Evolutionary conservation across 1,140 invertebrate genomes (phyloP).

Genomic region (Temnothorax curvispinosus): DNA sequence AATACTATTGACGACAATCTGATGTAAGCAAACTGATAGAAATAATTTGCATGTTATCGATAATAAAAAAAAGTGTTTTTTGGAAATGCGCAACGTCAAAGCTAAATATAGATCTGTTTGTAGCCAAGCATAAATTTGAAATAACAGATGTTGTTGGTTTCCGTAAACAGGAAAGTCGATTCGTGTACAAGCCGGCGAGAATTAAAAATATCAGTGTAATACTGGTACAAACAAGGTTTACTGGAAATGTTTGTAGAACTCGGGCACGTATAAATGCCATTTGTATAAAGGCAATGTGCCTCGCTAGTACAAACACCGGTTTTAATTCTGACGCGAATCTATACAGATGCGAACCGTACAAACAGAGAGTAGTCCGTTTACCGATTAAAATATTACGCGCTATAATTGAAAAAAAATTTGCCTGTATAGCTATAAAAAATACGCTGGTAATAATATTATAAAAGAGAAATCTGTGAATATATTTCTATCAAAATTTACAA

Average conservation of each 20-base stretch:
- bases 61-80: constrained; percentile 41
- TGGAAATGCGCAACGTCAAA: constrained; percentile 34
- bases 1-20: constrained; percentile 19
- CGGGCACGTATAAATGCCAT: constrained; percentile 52
- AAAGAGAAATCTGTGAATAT: background rate
- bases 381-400: constrained; percentile 54
- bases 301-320: constrained; percentile 45
- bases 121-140: constrained; percentile 51
- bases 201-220: constrained; percentile 62
- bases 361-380: constrained; percentile 27
- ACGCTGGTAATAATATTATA: background rate
- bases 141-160: constrained; percentile 56
- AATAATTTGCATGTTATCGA: constrained; percentile 5
- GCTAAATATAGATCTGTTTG: constrained; percentile 43
- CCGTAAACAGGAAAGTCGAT: constrained; percentile 55
- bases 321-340: constrained; percentile 55
- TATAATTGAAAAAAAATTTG: constrained; percentile 47
- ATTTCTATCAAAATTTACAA: background rate
- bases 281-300: constrained; percentile 48
- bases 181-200: constrained; percentile 44
- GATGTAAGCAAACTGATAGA: background rate
- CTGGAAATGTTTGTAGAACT: constrained; percentile 58
- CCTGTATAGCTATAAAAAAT: background rate
- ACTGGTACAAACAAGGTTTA: constrained; percentile 58
- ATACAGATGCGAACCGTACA: constrained; percentile 44